A percentile compares a stretch with the other conserved stretches of the same genome.
Evolutionary conservation across 2,888 invertebrate genomes (phyloP).

Genomic region (Ryuthela nishihirai): DNA sequence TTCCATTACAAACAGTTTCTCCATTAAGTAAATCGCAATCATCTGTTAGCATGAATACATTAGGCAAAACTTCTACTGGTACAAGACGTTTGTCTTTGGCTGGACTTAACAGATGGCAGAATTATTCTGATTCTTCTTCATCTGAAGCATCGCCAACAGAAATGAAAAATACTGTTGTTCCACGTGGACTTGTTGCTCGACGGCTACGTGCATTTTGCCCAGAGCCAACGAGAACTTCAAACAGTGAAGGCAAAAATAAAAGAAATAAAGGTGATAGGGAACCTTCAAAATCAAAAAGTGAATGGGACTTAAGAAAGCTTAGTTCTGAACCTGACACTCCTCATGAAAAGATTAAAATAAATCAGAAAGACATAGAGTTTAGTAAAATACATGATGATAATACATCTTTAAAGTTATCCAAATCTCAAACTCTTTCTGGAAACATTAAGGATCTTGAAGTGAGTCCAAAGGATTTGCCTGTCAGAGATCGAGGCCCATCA

Average conservation of each 20-base stretch:
- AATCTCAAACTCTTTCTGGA: not conserved
- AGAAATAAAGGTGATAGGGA: constrained; percentile 11
- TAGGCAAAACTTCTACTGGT: not conserved
- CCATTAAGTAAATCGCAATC: constrained; percentile 35
- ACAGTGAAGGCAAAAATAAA: constrained; percentile 4
- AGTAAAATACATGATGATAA: not conserved
- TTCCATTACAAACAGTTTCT: too few relatives aligned
- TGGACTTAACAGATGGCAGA: constrained; percentile 10
- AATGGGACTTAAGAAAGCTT: constrained; percentile 30
- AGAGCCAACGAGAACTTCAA: not conserved
- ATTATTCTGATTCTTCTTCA: constrained; percentile 37
- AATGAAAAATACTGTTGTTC: constrained; percentile 15
- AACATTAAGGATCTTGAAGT: constrained; percentile 26
- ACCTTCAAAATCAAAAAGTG: constrained; percentile 32
- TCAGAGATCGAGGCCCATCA: constrained; percentile 15
- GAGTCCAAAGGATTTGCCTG: constrained; percentile 31
- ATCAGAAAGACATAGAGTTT: not conserved
- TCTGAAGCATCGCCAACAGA: constrained; percentile 42
- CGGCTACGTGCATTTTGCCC: constrained; percentile 29
- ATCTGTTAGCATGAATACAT: constrained; percentile 14
- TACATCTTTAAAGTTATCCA: not conserved
- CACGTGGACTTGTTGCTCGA: constrained; percentile 27
- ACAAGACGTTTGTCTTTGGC: constrained; percentile 20
- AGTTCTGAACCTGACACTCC: not conserved
- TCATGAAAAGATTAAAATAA: not conserved